Base-by-base conservation (phyloP, 2,888 invertebrate species). In the Carcina quercana region DNA sequence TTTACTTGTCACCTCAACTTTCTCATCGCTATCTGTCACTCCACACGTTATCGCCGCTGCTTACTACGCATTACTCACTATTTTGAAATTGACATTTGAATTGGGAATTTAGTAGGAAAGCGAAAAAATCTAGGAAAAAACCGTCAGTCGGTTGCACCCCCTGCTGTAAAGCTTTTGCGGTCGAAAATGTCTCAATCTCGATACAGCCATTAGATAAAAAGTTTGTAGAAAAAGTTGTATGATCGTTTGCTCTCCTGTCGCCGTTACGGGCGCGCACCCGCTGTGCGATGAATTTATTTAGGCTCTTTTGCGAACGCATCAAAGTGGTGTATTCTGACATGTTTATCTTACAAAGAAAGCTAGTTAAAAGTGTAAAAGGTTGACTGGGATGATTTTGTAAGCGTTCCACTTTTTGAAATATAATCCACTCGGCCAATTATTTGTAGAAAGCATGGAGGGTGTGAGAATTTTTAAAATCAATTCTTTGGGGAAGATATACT, bases 121-220 rank as follows among this genome's bases (percentile, higher is more conserved):
- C 39, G 48, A 50, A 59, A 65, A 67, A 63, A 53, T 11, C 14
- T 35, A 45, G 47, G 43, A 50, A 51, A 48, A 42, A 38, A 7
- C 32, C 50, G 54, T 59, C 59, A 61, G 61, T 64, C 67, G 65
- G 59, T 45, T 45, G 42, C 45, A 59, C 72, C 78, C 80, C 76
- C 80, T 59, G 70, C 67, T 65, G 76, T 38, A 57, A 49, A 49
- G 52, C 57, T 51, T 64, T 79, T 82, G 80, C 79, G 80, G 82
- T 78, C 59, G 53, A 70, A 68, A 72, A 75, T 63, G 72, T 74
- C 75, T 79, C 76, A 74, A 78, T 76, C 68, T 63, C 50, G 51
- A 47, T 56, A 51, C 42, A 39, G 35, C 38, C 47, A 47, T 51
- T 50, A 43, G 35, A 19, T 47, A 56, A 67, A 72, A 73, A 69